Evolutionary conservation across 2,113 vertebrate species (phyloP), one percentile per base, ranked within the genome.

Genomic region (Tympanuchus pallidicinctus): DNA sequence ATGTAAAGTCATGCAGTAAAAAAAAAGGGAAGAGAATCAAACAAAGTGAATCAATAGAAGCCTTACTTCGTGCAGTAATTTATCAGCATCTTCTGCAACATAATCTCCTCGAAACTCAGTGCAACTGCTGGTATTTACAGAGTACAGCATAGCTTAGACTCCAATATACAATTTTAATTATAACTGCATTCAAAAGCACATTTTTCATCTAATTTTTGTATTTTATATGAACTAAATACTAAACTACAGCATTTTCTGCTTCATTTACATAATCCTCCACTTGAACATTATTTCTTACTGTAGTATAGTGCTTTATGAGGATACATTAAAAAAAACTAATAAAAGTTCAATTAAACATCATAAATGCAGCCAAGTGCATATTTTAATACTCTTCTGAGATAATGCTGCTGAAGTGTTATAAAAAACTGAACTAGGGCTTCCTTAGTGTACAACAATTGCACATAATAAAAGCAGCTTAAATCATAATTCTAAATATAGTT

Each of bases 281-380:
- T 82, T 93, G 89, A 73, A 74, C 57, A 18, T 77, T 93, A 89
- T 95, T 97, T 96, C 92, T 94, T 78, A 80, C 71, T 71, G 70
- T 73, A 72, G 34, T 83, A 94, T 42, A 77, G 78, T 91, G 48
- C 70, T 95, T 97, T 93, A 95, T 66, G 93, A 86, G 59, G 72
- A 79, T 57, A 80, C 70, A 89, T 66, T 95, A 82, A 94, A 82
- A 76, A 94, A 93, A 82, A 2, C 92, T 96, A 91, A 95, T 93
- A 92, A 88, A 95, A 96, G 89, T 94, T 95, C 94, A 96, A 97
- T 96, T 96, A 96, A 95, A 93, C 90, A 91, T 64, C 72, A 90
- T 74, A 78, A 93, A 74, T 67, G 56, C 87, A 94, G 94, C 89
- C 82, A 88, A 94, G 82, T 65, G 64, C 34, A 59, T 75, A 76